These are phyloP conservation scores for Aplochiton taeniatus DNA, from an alignment of 2,797 vertebrate species.

Conservation along the genomic window DNA sequence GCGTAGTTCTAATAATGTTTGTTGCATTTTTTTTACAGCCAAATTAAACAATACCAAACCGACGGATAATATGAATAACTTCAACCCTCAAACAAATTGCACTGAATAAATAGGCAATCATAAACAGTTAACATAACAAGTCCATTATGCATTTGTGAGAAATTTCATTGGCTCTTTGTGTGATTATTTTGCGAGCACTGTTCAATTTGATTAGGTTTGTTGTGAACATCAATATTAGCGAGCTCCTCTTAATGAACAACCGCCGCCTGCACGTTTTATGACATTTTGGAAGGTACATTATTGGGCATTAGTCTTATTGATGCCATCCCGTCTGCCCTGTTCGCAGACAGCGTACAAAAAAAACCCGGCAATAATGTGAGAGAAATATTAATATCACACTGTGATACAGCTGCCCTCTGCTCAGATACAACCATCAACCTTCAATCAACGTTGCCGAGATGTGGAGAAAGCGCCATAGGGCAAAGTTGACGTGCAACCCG, in stretches of 20 bases:
- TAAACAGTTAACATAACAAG: slow-evolving; percentile 16
- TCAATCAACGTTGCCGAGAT: slow-evolving; percentile 49
- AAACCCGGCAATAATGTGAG: slow-evolving; percentile 30
- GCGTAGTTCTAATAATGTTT: too few species aligned
- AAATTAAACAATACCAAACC: too few species aligned
- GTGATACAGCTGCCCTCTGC: slow-evolving; percentile 24
- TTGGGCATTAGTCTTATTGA: slow-evolving; percentile 49
- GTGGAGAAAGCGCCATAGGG: slow-evolving; percentile 42
- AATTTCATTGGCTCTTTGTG: slow-evolving; percentile 34
- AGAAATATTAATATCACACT: slow-evolving; percentile 40
- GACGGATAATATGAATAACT: too few species aligned
- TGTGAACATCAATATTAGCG: slow-evolving; percentile 46
- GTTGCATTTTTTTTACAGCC: too few species aligned
- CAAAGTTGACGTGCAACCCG: slow-evolving; percentile 28
- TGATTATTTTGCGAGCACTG: slow-evolving; percentile 39
- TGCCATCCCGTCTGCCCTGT: slow-evolving; percentile 27
- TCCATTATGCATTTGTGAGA: slow-evolving; percentile 11
- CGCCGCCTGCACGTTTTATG: slow-evolving; percentile 19
- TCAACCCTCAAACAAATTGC: neutral
- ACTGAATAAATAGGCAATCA: slow-evolving; percentile 8
- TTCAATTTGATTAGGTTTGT: slow-evolving; percentile 51
- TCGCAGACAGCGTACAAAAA: slow-evolving; percentile 38
- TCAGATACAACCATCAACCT: slow-evolving; percentile 47
- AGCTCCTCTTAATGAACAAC: slow-evolving; percentile 50
- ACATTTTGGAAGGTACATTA: slow-evolving; percentile 28